Conservation (phyloP, 2,888 invertebrate genomes). For the Nudaria mundana region DNA sequence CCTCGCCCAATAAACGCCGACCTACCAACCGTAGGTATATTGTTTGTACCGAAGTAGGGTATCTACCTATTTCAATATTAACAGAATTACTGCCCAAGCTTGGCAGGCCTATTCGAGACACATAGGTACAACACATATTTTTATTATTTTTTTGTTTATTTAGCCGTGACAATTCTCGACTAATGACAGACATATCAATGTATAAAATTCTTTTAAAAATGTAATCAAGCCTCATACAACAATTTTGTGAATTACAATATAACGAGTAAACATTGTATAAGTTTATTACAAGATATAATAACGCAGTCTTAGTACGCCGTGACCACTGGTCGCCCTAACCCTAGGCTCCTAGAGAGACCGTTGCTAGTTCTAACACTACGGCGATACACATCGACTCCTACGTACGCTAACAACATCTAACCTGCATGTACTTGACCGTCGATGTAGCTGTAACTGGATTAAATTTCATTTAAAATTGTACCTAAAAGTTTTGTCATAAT, state of each 20-base stretch:
- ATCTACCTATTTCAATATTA: no score
- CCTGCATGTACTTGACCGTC: constrained; percentile 41
- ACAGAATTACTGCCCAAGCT: no score
- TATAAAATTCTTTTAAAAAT: no score
- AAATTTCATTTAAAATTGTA: constrained; percentile 13
- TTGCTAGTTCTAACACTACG: constrained; percentile 49
- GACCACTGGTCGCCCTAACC: constrained; percentile 49
- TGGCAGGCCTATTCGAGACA: no score
- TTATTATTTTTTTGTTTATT: no score
- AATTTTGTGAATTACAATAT: constrained; percentile 37
- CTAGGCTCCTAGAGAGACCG: constrained; percentile 60
- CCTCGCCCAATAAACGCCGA: no score
- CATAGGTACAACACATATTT: no score
- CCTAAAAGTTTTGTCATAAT: no score
- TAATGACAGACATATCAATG: no score
- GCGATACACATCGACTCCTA: constrained; percentile 54
- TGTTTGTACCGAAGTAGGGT: no score
- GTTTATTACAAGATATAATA: constrained; percentile 42
- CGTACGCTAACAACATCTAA: constrained; percentile 55
- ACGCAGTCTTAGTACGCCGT: constrained; percentile 74
- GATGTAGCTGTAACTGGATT: constrained; percentile 27
- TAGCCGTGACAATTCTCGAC: no score
- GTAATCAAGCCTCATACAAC: constrained; percentile 29
- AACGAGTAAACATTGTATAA: constrained; percentile 65
- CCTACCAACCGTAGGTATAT: no score